Base-by-base conservation (phyloP, 1,140 invertebrate species). In the Lineus longissimus region DNA sequence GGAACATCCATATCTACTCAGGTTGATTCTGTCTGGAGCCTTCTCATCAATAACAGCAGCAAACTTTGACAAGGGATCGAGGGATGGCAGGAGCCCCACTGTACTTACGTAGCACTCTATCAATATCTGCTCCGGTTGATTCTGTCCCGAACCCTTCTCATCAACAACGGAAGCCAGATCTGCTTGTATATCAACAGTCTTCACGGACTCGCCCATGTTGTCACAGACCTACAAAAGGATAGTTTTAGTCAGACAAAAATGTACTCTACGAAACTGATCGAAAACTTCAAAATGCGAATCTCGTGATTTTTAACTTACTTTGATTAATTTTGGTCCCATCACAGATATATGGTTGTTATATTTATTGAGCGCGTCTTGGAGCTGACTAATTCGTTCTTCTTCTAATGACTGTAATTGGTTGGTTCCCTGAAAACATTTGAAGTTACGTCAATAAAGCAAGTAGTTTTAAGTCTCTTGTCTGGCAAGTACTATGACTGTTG, bases 341-440 rank as follows among this genome's bases (percentile, higher is more conserved):
- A 91, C 87, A 54, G 88, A 86, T 43, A 91, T 86, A 61, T 91
- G 86, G 57, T 88, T 86, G n/a, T 90, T 77, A 79, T 95, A 95
- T 64, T 88, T 88, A 61, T 87, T 85, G 31, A 91, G 86, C 62
- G 90, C 85, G 40, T 90, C 87, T 70, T 93, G 91, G 71, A 96
- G 85, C 61, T 90, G 89, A 36, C 86, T 87, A 25, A 96, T 82
- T 64, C 94, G 85, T 77, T 97, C 93, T 75, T 95, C 92, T 77
- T 97, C 94, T 59, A 96, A 82, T 30, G 88, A 85, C 78, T 95
- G 91, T 59, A 88, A 83, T 69, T 85, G 85, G 17, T 79, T 80
- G 69, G 83, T 83, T 2, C 92, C 93, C 72, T 80, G 67, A 36
- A 72, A 67, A 62, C 17, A 59, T 13, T 59, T 55, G 59, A 13